phyloP scores from a whole-genome alignment of 92 coral and sea anemone species.

The Anthopleura xanthogrammica region DNA sequence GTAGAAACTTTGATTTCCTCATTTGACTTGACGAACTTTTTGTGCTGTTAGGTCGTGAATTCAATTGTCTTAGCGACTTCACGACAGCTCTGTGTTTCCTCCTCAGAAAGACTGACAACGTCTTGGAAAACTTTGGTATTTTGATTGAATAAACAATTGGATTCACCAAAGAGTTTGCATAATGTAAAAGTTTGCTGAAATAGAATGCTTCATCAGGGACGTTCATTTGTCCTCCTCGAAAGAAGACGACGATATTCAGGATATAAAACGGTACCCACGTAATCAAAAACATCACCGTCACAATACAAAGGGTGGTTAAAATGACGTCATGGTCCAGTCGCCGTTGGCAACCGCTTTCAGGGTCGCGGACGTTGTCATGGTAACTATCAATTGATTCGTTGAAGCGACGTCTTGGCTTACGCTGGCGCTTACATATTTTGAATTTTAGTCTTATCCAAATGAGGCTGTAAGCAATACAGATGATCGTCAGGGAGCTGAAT shows the following conservation, averaged over 20 bases:
- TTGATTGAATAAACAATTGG: conserved; percentile 58
- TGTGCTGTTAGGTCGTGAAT: conserved; percentile 16
- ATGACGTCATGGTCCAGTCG: conserved; percentile 40
- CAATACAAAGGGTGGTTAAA: conserved; percentile 59
- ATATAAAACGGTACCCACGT: conserved; percentile 84
- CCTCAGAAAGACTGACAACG: conserved; percentile 31
- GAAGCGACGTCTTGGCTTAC: not conserved
- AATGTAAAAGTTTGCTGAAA: conserved; percentile 57
- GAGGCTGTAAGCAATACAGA: conserved; percentile 65
- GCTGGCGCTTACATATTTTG: conserved; percentile 13
- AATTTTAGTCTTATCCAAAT: conserved; percentile 66
- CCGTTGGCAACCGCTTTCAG: conserved; percentile 18
- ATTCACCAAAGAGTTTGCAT: conserved; percentile 55
- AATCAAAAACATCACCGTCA: conserved; percentile 65
- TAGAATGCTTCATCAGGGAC: conserved; percentile 46
- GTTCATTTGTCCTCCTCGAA: conserved; percentile 29
- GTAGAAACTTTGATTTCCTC: conserved; percentile 7
- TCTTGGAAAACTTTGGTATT: conserved; percentile 52
- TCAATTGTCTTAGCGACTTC: conserved; percentile 19
- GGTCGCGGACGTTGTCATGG: conserved; percentile 6
- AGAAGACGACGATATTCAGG: conserved; percentile 71
- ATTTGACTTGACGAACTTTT: conserved; percentile 37
- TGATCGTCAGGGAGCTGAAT: conserved; percentile 55
- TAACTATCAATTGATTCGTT: conserved; percentile 9
- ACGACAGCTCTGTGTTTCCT: conserved; percentile 26